Percentiles rank a stretch among this genome's conserved stretches.
These are phyloP conservation scores for Pangasius macronema DNA, from an alignment of 2,797 vertebrate genomes.

Conservation along the genomic window DNA sequence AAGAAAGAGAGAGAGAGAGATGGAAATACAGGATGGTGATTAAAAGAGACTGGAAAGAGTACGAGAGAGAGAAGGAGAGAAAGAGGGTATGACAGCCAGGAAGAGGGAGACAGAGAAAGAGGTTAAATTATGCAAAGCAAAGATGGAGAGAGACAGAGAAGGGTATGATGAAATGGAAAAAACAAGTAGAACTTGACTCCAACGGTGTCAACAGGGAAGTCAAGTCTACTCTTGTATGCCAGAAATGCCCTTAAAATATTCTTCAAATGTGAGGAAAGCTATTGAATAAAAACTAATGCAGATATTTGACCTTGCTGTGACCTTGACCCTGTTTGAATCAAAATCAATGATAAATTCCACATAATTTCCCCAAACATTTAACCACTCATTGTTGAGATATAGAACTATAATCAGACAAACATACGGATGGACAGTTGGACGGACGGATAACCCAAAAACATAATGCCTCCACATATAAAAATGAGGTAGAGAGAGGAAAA, in stretches of 20 bases:
- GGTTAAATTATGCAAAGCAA: conserved; percentile 12
- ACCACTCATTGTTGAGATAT: background rate
- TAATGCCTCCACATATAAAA: background rate
- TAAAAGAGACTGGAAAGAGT: background rate
- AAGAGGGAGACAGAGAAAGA: background rate
- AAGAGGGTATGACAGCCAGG: background rate
- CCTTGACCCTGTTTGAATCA: background rate
- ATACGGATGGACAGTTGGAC: background rate
- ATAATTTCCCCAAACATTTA: background rate
- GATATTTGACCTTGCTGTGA: background rate
- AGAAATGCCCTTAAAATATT: conserved; percentile 5
- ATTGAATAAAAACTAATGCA: background rate
- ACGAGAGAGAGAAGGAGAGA: background rate
- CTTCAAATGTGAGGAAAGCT: background rate
- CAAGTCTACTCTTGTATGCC: background rate
- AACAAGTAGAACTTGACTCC: background rate
- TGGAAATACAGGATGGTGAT: background rate
- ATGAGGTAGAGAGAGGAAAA: background rate
- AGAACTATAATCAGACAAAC: background rate
- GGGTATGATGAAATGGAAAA: background rate
- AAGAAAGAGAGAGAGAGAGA: background rate
- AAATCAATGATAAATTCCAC: background rate
- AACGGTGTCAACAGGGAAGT: background rate
- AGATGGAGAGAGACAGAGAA: background rate
- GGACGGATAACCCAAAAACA: background rate